Conservation (phyloP, 2,113 vertebrate species). For the Theristicus caerulescens region DNA sequence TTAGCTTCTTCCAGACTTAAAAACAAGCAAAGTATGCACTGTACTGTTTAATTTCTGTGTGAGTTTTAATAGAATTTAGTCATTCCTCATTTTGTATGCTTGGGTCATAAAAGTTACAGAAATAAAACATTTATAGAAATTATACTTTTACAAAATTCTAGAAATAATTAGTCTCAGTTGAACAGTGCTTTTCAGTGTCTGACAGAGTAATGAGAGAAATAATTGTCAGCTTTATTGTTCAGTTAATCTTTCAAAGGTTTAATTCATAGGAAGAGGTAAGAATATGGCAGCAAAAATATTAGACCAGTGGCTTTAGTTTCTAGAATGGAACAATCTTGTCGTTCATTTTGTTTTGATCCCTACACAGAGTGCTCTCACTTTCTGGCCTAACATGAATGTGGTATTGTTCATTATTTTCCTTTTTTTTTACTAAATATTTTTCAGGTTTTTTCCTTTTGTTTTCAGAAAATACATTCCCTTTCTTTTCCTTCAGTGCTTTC, state of each 20-base stretch:
- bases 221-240: not conserved
- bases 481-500: not conserved
- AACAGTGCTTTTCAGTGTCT: not conserved
- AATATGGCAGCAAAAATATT: not conserved
- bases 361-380: not conserved
- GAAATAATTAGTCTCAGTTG: not conserved
- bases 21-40: not conserved
- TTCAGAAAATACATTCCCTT: not conserved
- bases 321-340: not conserved
- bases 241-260: not conserved
- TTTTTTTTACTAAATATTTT: not conserved
- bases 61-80: not conserved
- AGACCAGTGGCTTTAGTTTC: not conserved
- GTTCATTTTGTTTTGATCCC: not conserved
- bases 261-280: not conserved
- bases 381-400: not conserved
- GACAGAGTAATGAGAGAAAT: not conserved
- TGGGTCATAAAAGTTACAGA: not conserved
- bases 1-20: not conserved
- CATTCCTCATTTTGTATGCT: not conserved
- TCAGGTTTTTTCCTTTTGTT: not conserved
- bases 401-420: not conserved
- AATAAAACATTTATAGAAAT: not conserved
- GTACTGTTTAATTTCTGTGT: not conserved
- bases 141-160: not conserved